A percentile compares a stretch with the other conserved stretches of the same genome.
These are phyloP conservation scores for Anarrhichthys ocellatus DNA, from an alignment of 2,113 vertebrate species.

Conservation along the genomic window DNA sequence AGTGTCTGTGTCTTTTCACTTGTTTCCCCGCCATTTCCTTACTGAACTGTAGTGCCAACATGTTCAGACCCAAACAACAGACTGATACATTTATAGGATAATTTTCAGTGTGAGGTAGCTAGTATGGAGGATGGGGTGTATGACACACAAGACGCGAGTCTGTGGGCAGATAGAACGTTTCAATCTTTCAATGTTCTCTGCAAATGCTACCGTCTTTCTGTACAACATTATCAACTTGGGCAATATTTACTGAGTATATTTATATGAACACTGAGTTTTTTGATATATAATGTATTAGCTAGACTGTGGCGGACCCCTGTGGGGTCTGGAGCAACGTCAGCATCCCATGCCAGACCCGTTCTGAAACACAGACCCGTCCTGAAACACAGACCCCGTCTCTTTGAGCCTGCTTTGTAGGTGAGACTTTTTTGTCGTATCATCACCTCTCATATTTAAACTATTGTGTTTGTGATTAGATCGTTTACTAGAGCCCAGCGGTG, in stretches of 20 bases:
- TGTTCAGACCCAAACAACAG: neutral
- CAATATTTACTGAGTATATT: neutral
- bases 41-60: neutral
- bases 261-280: neutral
- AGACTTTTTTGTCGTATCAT: too few species aligned
- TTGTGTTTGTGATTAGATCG: too few species aligned
- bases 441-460: too few species aligned
- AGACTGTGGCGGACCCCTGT: too few species aligned
- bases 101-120: neutral
- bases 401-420: too few species aligned
- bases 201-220: neutral
- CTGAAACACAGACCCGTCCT: too few species aligned
- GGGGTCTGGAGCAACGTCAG: too few species aligned
- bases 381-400: too few species aligned
- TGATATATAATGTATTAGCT: neutral
- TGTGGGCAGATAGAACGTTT: neutral
- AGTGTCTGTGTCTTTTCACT: neutral
- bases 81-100: neutral
- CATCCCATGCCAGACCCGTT: too few species aligned
- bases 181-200: neutral
- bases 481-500: too few species aligned
- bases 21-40: constrained; percentile 1
- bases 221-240: neutral
- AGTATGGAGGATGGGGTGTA: neutral
- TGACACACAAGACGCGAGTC: neutral